Percentiles rank a stretch among this genome's conserved stretches.
Conservation (phyloP, 2,113 vertebrate species). For the Colinus virginianus region DNA sequence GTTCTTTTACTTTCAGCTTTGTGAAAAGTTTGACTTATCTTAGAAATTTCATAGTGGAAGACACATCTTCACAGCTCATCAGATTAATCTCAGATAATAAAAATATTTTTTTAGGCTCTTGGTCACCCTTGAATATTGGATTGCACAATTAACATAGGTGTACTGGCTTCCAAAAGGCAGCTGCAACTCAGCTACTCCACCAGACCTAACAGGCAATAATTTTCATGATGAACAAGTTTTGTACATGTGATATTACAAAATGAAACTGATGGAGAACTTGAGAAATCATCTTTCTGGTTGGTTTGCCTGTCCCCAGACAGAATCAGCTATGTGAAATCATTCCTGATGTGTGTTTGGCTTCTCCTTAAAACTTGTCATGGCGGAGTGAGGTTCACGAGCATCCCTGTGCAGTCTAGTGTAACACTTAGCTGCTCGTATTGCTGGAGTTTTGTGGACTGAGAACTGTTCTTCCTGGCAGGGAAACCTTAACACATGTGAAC, state of each 20-base stretch:
- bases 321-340: not conserved
- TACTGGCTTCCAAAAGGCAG: not conserved
- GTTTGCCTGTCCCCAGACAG: not conserved
- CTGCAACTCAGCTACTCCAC: not conserved
- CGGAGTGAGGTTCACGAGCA: not conserved
- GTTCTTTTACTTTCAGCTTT: not conserved
- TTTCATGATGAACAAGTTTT: not conserved
- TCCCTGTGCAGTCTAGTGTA: not conserved
- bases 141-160: not conserved
- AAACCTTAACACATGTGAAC: not conserved
- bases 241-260: not conserved
- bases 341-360: not conserved
- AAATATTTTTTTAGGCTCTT: not conserved
- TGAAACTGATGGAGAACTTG: not conserved
- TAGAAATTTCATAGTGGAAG: not conserved
- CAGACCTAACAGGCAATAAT: not conserved
- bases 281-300: accelerated
- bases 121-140: not conserved
- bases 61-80: not conserved
- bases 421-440: accelerated
- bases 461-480: not conserved
- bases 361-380: not conserved
- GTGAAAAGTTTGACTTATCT: not conserved
- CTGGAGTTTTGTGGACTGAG: not conserved
- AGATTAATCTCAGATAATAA: not conserved